Base-by-base conservation (phyloP, 2,888 invertebrate species). In the Drosophila melanosoma region DNA sequence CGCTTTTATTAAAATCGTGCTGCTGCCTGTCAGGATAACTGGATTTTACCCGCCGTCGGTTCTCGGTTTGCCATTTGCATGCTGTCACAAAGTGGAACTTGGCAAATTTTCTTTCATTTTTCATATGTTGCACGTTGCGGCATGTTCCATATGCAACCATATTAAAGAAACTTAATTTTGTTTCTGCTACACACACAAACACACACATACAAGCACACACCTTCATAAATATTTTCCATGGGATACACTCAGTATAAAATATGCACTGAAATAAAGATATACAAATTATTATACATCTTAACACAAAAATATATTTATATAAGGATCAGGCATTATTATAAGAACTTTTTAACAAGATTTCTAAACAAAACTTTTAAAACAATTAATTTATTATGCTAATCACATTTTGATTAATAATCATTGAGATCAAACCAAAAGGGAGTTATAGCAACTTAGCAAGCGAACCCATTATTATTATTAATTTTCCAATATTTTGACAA, bases 1-100 rank as follows among this genome's bases (percentile, higher is more conserved):
- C 6, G 7, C n/a, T 57, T 74, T 81, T 90, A 88, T 86, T 90
- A 90, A 86, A 89, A 88, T 89, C 86, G 90, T 89, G 86, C 71
- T 62, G 64, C 69, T 62, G 68, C 45, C 73, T 83, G 84, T 56
- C 60, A 48, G 51, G 45, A 48, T 70, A 83, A 86, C 74, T 74
- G 79, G 72, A 83, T 81, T 75, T 76, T 51, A n/a, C 20, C 40
- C 29, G n/a, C 59, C 33, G 48, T 54, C 54, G 49, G 20, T n/a
- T 48, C 23, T 36, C 32, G 29, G 8, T 32, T 45, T 20, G 51
- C 29, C 62, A 76, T 78, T 76, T 76, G 75, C 76, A 73, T 76
- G 66, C 56, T 78, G 56, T 76, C 62, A 45, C 69, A 57, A 70
- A 60, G 54, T 56, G 65, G 36, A 82, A 57, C 58, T 67, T 76